Percentiles rank a stretch among this genome's conserved stretches.
Evolutionary conservation across 2,797 vertebrate species (phyloP).

Genomic region (Danio choprae): DNA sequence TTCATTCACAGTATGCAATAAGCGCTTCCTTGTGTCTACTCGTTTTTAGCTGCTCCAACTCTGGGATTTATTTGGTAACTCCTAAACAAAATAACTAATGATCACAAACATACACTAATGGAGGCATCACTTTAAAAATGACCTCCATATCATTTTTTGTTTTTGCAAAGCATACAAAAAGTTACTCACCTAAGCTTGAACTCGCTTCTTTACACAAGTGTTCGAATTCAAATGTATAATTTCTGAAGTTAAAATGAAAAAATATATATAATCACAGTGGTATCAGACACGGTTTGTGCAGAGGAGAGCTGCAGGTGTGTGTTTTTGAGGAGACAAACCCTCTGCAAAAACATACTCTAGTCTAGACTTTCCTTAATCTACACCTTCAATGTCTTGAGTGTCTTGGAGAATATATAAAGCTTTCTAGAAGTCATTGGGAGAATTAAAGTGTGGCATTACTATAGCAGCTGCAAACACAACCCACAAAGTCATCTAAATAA

Average conservation of each 20-base stretch:
- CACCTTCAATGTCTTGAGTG: background rate
- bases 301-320: constrained; percentile 35
- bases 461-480: constrained; percentile 40
- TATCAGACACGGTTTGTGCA: constrained; percentile 53
- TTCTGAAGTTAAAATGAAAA: background rate
- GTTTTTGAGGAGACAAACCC: constrained; percentile 7
- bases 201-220: constrained; percentile 18
- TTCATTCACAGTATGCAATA: constrained; percentile 29
- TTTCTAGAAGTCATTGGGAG: background rate
- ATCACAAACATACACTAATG: constrained; percentile 40
- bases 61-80: constrained; percentile 11
- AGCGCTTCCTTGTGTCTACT: constrained; percentile 30
- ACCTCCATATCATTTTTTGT: background rate
- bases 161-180: constrained; percentile 55
- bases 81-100: constrained; percentile 19
- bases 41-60: constrained; percentile 41
- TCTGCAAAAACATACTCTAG: background rate
- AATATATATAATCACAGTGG: constrained; percentile 56
- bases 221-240: constrained; percentile 25
- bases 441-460: constrained; percentile 9
- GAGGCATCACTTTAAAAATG: constrained; percentile 14
- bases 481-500: background rate
- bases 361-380: constrained; percentile 9
- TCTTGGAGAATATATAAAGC: background rate
- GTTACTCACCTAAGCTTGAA: constrained; percentile 51